These are phyloP conservation scores for Hirtodrosophila duncani DNA, from an alignment of 2,888 invertebrate species.

Conservation along the genomic window DNA sequence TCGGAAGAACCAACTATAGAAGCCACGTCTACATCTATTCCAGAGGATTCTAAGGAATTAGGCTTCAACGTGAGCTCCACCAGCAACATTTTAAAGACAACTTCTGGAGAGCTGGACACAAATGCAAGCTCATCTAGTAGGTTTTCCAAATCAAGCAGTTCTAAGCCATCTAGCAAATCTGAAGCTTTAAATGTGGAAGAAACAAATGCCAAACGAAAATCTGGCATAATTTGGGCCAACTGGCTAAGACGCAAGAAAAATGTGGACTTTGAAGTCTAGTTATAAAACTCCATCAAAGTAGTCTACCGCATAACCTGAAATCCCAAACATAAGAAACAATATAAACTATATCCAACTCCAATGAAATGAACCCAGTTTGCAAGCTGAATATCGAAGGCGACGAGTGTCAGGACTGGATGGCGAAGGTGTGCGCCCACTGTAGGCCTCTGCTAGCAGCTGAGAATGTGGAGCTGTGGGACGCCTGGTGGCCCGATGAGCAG, in stretches of 20 bases:
- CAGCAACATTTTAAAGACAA: too few species aligned
- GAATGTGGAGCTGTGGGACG: constrained; percentile 38
- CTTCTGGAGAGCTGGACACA: too few species aligned
- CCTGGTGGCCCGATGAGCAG: constrained; percentile 44
- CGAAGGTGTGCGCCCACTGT: constrained; percentile 36
- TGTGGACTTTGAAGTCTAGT: constrained; percentile 14
- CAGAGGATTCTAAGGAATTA: too few species aligned
- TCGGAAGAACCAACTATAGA: too few species aligned
- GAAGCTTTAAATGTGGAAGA: too few species aligned
- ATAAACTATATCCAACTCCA: neutral
- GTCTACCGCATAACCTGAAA: constrained; percentile 17
- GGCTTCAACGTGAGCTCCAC: too few species aligned
- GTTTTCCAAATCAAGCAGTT: too few species aligned
- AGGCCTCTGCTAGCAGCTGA: constrained; percentile 28
- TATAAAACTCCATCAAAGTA: constrained; percentile 17
- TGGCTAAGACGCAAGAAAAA: constrained; percentile 26
- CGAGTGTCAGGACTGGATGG: constrained; percentile 52
- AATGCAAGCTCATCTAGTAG: too few species aligned
- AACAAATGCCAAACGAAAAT: neutral
- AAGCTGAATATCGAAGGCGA: constrained; percentile 17
- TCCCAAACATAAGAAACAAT: neutral
- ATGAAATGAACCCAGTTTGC: constrained; percentile 48
- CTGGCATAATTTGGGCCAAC: constrained; percentile 40
- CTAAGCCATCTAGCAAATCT: neutral
- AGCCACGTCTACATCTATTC: too few species aligned